Base-by-base conservation (phyloP, 1,140 invertebrate species). In the Lepidurus packardi region DNA sequence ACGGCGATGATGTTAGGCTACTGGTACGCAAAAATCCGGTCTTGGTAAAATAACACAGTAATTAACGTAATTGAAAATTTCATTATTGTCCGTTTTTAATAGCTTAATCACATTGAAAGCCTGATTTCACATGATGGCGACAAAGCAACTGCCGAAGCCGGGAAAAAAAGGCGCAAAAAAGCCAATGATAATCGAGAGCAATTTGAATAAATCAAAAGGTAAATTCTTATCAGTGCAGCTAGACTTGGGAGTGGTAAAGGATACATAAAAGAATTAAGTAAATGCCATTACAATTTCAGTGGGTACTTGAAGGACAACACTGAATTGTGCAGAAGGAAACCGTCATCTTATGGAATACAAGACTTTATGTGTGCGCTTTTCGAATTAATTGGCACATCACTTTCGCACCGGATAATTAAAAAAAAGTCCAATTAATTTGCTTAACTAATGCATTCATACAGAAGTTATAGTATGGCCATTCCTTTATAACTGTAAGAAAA, bases 21-120 rank as follows among this genome's bases (percentile, higher is more conserved):
- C 80, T 88, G 42, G 86, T 85, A 5, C 81, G 88, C 80, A 84
- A 86, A 80, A 88, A 88, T 82, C 82, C 85, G 24, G 86, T 85
- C 41, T 81, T 88, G 84, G 88, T 88, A 84, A 84, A 83, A 81
- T 86, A 85, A 1, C 85, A 89, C 88, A 89, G 88, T 88, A 89
- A 85, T 89, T 47, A 21, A 77, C 16, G 42, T 7, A 24, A 77
- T 21, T 25, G 43, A 7, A 8, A n/a, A 47, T 47, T 77, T 16
- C 45, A 42, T 77, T 65, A 65, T 65, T 65, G 21, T 16, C 53
- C 53, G 16, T n/a, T 34, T 65, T 65, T 65, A 65, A 65, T 65
- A 65, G 53, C 53, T 65, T 21, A 65, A 65, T 65, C 53, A 65
- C 53, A 77, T 41, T 41, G 76, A 77, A 77, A 77, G 76, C 76